Conservation (phyloP, 2,888 invertebrate genomes). For the Synanthedon tipuliformis region DNA sequence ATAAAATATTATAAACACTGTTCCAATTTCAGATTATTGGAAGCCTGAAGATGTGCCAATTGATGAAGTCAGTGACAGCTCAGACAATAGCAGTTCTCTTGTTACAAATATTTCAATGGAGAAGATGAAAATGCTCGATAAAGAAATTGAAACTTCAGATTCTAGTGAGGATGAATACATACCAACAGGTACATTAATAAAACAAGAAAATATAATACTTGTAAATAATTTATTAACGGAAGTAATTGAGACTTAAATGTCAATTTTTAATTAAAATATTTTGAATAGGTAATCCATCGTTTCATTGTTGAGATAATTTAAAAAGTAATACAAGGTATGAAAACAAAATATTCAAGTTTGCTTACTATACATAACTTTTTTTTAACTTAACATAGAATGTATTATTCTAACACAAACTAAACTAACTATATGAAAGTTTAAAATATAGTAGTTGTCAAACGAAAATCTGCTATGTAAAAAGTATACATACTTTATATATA, state of each 20-base stretch:
- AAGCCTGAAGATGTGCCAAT: constrained; percentile 53
- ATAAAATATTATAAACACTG: neutral
- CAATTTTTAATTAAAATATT: neutral
- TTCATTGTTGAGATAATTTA: neutral
- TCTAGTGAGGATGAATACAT: constrained; percentile 65
- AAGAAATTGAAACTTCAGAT: constrained; percentile 50
- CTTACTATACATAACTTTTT: too few relatives aligned
- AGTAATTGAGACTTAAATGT: neutral
- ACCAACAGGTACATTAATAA: constrained; percentile 35
- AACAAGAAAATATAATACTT: too few relatives aligned
- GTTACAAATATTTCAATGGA: constrained; percentile 53
- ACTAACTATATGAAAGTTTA: too few relatives aligned
- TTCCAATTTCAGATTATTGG: constrained; percentile 44
- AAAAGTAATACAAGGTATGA: constrained; percentile 2
- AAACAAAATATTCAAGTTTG: too few relatives aligned
- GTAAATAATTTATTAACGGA: too few relatives aligned
- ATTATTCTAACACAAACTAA: too few relatives aligned
- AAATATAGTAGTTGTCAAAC: too few relatives aligned
- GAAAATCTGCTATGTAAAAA: too few relatives aligned
- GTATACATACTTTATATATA: too few relatives aligned
- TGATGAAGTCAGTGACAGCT: constrained; percentile 58
- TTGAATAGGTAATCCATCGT: neutral
- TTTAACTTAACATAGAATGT: too few relatives aligned
- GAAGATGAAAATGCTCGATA: constrained; percentile 44
- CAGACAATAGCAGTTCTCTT: constrained; percentile 56